These are phyloP conservation scores for Camponotus fellah DNA, from an alignment of 2,888 invertebrate species.

Conservation along the genomic window DNA sequence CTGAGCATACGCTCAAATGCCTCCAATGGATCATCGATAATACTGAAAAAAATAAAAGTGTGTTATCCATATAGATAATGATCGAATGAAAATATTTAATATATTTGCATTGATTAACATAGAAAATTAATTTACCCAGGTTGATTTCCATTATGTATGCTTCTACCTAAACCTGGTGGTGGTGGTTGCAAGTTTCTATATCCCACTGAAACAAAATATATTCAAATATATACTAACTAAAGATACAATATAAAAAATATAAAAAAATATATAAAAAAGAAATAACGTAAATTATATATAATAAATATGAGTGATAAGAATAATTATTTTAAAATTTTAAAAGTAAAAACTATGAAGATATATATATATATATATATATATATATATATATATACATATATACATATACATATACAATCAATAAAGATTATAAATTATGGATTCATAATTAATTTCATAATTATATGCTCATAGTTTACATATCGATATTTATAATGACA, in stretches of 20 bases:
- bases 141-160: conserved; percentile 86
- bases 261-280: not conserved
- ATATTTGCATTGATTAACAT: not conserved
- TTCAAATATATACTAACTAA: not conserved
- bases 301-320: not conserved
- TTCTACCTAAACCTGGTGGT: conserved; percentile 88
- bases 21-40: conserved; percentile 94
- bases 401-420: not conserved
- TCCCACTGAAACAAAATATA: conserved; percentile 78
- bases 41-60: conserved; percentile 86
- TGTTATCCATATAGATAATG: not conserved
- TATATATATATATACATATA: not conserved
- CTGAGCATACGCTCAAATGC: conserved; percentile 95
- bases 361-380: not conserved
- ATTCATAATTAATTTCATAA: not conserved
- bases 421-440: not conserved
- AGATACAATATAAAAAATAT: not conserved
- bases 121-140: conserved; percentile 85
- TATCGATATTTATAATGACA: not conserved
- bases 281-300: not conserved
- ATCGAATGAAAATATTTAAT: not conserved
- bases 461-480: not conserved
- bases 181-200: conserved; percentile 87
- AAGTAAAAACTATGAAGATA: not conserved
- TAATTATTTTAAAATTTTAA: not conserved